Evolutionary conservation across 1,140 invertebrate genomes (phyloP).

Genomic region (Agraylea sexmaculata): DNA sequence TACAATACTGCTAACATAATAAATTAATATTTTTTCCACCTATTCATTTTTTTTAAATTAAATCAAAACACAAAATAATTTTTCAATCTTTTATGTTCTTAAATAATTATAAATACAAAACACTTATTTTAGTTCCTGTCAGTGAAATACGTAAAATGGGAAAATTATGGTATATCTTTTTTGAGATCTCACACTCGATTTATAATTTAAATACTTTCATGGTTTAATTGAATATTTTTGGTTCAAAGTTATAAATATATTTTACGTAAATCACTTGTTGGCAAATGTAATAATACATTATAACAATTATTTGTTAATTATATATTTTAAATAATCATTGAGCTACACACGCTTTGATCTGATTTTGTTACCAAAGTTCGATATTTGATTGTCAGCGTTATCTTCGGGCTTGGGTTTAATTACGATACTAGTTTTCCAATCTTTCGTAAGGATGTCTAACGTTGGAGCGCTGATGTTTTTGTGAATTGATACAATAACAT

Average conservation of each 20-base stretch:
- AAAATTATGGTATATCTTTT: too few relatives aligned
- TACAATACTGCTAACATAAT: too few relatives aligned
- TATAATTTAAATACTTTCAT: slow-evolving; percentile 6
- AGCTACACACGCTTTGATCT: slow-evolving; percentile 11
- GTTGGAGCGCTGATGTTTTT: slow-evolving; percentile 17
- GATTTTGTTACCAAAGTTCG: slow-evolving; percentile 15
- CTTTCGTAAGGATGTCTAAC: slow-evolving; percentile 17
- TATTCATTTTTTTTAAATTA: too few relatives aligned
- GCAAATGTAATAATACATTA: neutral
- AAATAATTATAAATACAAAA: too few relatives aligned
- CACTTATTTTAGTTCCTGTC: too few relatives aligned
- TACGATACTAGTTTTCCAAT: slow-evolving; percentile 20
- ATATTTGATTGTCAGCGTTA: slow-evolving; percentile 7
- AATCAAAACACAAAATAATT: too few relatives aligned
- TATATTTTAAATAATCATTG: slow-evolving; percentile 1
- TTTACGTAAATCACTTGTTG: slow-evolving; percentile 5
- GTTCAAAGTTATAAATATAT: slow-evolving; percentile 14
- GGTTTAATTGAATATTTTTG: too few relatives aligned
- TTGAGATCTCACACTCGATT: too few relatives aligned
- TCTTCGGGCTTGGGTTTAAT: slow-evolving; percentile 11
- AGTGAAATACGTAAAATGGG: too few relatives aligned
- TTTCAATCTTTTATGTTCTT: too few relatives aligned
- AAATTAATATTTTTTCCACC: too few relatives aligned
- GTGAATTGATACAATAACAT: slow-evolving; percentile 13
- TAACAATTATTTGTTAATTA: neutral